phyloP scores from a whole-genome alignment of 2,888 invertebrate genomes.

The Seira ritae region DNA sequence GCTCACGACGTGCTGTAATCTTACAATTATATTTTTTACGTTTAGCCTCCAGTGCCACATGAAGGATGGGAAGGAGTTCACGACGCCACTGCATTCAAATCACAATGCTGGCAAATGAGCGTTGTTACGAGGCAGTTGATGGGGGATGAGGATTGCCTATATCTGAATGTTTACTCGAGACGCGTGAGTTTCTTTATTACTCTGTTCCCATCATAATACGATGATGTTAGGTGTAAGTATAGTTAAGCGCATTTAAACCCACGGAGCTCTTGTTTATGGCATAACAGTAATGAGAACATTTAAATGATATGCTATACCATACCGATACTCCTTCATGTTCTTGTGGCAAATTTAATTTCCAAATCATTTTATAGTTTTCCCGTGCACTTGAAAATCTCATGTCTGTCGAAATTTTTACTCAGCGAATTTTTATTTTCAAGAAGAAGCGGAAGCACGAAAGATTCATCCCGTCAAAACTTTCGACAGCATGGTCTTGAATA shows the following conservation, averaged over 20 bases:
- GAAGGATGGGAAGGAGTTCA: slow-evolving; percentile 62
- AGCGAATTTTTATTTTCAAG: no score
- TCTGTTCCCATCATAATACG: no score
- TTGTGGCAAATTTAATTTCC: background rate
- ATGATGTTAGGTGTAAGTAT: no score
- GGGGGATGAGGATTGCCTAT: slow-evolving; percentile 63
- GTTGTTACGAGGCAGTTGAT: slow-evolving; percentile 57
- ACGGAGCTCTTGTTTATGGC: no score
- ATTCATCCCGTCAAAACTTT: no score
- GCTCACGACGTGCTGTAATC: background rate
- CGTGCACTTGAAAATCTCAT: background rate
- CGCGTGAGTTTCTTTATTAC: background rate
- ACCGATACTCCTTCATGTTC: no score
- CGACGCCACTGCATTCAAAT: slow-evolving; percentile 61
- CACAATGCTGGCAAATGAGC: slow-evolving; percentile 65
- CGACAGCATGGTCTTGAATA: no score
- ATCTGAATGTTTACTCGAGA: slow-evolving; percentile 51
- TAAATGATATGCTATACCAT: no score
- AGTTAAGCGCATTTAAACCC: no score
- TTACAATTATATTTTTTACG: background rate
- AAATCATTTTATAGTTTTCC: background rate
- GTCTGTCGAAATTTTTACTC: no score
- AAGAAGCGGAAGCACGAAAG: no score
- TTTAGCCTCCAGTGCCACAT: slow-evolving; percentile 59
- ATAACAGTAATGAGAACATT: no score